Conservation (phyloP, 2,797 vertebrate species). For the Chelon auratus region DNA sequence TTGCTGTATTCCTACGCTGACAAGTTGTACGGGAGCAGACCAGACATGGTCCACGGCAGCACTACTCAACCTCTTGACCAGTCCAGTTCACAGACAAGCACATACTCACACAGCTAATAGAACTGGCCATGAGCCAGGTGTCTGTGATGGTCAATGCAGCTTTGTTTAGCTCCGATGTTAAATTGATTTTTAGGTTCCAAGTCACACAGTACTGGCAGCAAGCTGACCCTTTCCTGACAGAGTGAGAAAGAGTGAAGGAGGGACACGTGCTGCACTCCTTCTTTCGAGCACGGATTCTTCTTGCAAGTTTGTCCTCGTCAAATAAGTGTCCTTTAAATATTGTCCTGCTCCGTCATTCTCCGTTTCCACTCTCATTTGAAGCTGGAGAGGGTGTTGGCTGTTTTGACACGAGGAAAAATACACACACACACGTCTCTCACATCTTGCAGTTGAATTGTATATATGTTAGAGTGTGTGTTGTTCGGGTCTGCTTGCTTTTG, state of each 20-base stretch:
- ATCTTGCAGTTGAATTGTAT: slow-evolving; percentile 49
- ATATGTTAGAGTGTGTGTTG: slow-evolving; percentile 31
- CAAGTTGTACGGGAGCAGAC: slow-evolving; percentile 23
- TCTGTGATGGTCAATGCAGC: slow-evolving; percentile 54
- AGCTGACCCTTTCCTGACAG: slow-evolving; percentile 37
- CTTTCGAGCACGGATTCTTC: slow-evolving; percentile 1
- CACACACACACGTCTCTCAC: slow-evolving; percentile 42
- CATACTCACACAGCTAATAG: slow-evolving; percentile 48
- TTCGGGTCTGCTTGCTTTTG: slow-evolving; percentile 57
- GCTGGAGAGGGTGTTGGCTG: slow-evolving; percentile 59
- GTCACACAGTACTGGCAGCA: slow-evolving; percentile 46
- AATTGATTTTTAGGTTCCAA: slow-evolving; percentile 68
- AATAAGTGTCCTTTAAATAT: slow-evolving; percentile 31
- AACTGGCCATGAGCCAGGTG: slow-evolving; percentile 52
- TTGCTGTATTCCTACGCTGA: slow-evolving; percentile 10
- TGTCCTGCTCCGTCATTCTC: slow-evolving; percentile 13
- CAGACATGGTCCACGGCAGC: slow-evolving; percentile 39
- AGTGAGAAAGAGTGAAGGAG: slow-evolving; percentile 1
- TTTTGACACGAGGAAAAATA: slow-evolving; percentile 46
- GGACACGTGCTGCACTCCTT: background rate
- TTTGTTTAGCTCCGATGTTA: slow-evolving; percentile 60
- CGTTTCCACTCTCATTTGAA: slow-evolving; percentile 40
- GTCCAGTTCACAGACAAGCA: slow-evolving; percentile 21
- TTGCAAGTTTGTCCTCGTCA: slow-evolving; percentile 28
- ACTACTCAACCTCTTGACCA: slow-evolving; percentile 42